Evolutionary conservation across 2,888 invertebrate species (phyloP), one percentile per base, ranked within the genome.

Genomic region (Lepetodrilus schrolli): DNA sequence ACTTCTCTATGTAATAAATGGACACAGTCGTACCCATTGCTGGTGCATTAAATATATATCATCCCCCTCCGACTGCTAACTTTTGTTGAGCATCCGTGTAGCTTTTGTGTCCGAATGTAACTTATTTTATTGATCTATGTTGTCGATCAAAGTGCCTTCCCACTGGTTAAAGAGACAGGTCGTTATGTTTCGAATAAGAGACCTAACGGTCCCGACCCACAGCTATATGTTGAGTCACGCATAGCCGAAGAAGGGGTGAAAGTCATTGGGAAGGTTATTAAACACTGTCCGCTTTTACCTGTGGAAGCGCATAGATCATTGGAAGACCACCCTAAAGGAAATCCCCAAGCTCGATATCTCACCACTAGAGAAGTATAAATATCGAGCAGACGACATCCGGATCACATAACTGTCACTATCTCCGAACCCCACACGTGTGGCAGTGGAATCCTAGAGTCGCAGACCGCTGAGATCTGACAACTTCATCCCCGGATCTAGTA

Each of bases 381-480:
- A 58, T 8, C 58, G 58, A 58, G 58, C 34, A 58, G 58, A 58
- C 58, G 58, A 58, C 58, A 58, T 8, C 23, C 30, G 34, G 58
- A 17, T 26, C 58, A 58, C 34, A 58, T 58, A 34, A 58, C 58
- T 30, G 58, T 23, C 58, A 30, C 43, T 58, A 58, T 34, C 58
- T 34, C 13, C 58, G 23, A 17, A 30, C 26, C 26, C 30, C 58
- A 58, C 30, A 34, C 30, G 58, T 58, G 58, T n/a, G n/a, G n/a
- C n/a, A n/a, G n/a, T n/a, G n/a, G n/a, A 58, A 34, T n/a, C 17
- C 58, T 26, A 58, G 58, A 58, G 51, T 51, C 51, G 51, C 51
- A 51, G 51, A 51, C 51, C 26, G 30, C 51, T n/a, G n/a, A n/a
- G 30, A 21, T 51, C 26, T 50, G 50, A 20, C 50, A 50, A 50